phyloP scores from a whole-genome alignment of 2,113 vertebrate species.

The Diglossa brunneiventris region DNA sequence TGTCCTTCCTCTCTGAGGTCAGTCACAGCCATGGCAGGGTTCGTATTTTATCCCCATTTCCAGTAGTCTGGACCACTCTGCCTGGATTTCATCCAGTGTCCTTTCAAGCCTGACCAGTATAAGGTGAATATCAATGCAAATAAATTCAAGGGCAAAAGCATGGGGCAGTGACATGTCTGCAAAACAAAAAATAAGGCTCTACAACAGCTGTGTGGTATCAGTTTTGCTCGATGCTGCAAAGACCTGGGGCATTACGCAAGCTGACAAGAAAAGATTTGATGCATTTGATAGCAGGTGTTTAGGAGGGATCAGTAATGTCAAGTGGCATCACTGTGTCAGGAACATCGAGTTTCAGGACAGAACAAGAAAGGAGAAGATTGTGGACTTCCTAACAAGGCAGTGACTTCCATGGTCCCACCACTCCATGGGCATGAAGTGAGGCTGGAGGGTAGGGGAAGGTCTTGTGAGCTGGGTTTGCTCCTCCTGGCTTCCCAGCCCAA shows the following conservation, averaged over 20 bases:
- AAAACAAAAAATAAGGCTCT: constrained; percentile 72
- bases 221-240: constrained; percentile 70
- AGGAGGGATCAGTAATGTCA: constrained; percentile 69
- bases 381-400: constrained; percentile 51
- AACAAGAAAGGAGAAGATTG: constrained; percentile 62
- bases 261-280: constrained; percentile 75
- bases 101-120: not conserved
- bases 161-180: constrained; percentile 58
- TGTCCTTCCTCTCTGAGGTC: not conserved
- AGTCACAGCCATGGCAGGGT: rapidly evolving
- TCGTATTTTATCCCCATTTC: not conserved
- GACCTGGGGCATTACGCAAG: constrained; percentile 72
- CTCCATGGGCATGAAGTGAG: not conserved
- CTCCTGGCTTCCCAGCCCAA: not conserved
- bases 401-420: not conserved
- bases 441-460: not conserved
- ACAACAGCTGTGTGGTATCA: constrained; percentile 75
- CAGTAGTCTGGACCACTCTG: not conserved
- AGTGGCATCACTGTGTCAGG: constrained; percentile 49
- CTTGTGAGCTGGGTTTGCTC: not conserved
- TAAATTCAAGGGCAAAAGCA: constrained; percentile 68
- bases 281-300: constrained; percentile 75
- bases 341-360: constrained; percentile 65
- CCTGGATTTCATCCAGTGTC: not conserved
- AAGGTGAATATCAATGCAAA: constrained; percentile 56